Evolutionary conservation across 2,888 invertebrate species (phyloP).

Genomic region (Arctia plantaginis): DNA sequence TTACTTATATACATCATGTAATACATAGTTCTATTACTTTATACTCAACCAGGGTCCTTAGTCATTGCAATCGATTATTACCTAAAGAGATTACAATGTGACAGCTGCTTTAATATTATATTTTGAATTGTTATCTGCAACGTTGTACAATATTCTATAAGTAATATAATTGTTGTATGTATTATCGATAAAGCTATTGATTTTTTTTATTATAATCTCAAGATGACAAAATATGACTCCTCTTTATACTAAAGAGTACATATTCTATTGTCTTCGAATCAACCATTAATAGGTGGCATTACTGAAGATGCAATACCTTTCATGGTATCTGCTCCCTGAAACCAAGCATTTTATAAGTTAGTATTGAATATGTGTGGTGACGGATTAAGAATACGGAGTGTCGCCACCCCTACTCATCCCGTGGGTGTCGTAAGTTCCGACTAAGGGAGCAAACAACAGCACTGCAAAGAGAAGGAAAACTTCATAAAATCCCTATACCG

Average conservation of each 20-base stretch:
- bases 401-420: too few species aligned
- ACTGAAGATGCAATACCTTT: constrained; percentile 8
- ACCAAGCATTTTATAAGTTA: neutral
- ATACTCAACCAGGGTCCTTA: too few species aligned
- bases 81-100: neutral
- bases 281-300: neutral
- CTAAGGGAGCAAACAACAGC: too few species aligned
- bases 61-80: too few species aligned
- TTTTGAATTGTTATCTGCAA: neutral
- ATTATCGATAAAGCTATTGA: neutral
- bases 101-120: neutral
- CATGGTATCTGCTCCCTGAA: constrained; percentile 5
- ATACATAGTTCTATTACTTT: too few species aligned
- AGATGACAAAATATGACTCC: neutral
- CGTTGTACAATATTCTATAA: neutral
- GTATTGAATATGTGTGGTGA: too few species aligned
- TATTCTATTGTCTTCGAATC: neutral
- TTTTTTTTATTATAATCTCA: neutral
- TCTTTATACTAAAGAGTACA: neutral
- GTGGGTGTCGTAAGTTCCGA: too few species aligned
- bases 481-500: too few species aligned
- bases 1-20: neutral
- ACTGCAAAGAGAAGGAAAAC: too few species aligned
- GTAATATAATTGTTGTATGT: too few species aligned
- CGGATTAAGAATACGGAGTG: too few species aligned